Evolutionary conservation across 1,140 invertebrate genomes (phyloP).

Genomic region (Belonocnema kinseyi): DNA sequence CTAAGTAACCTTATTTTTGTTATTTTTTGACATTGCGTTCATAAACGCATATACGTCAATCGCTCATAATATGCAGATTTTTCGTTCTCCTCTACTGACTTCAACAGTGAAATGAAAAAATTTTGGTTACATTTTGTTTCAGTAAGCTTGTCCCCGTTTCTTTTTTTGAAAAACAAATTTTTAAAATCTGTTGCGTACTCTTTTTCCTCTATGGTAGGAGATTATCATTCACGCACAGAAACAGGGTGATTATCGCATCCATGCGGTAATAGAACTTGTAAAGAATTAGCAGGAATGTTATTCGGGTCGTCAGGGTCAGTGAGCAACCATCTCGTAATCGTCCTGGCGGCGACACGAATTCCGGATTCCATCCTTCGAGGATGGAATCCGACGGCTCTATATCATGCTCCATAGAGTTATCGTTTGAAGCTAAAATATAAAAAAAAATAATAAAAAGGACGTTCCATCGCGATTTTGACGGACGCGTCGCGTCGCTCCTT

Average conservation of each 20-base stretch:
- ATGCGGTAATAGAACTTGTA: not conserved
- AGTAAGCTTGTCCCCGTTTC: too few relatives aligned
- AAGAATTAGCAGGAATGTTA: slow-evolving; percentile 11
- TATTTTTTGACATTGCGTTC: too few relatives aligned
- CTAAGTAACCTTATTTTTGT: too few relatives aligned
- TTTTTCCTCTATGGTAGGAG: not conserved
- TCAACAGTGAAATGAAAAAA: too few relatives aligned
- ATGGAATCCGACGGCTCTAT: slow-evolving; percentile 28
- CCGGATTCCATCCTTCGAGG: slow-evolving; percentile 36
- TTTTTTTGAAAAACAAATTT: too few relatives aligned
- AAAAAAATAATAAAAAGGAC: not conserved
- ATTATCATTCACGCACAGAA: slow-evolving; percentile 2
- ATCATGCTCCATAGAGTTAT: slow-evolving; percentile 1
- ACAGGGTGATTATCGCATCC: not conserved
- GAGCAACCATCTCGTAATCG: slow-evolving; percentile 27
- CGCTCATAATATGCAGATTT: too few relatives aligned
- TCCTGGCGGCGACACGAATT: slow-evolving; percentile 36
- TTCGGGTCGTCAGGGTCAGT: slow-evolving; percentile 25
- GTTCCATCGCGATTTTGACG: slow-evolving; percentile 49
- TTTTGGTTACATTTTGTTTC: too few relatives aligned
- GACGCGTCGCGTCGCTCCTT: slow-evolving; percentile 32
- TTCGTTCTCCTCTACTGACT: too few relatives aligned
- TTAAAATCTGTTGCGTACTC: too few relatives aligned
- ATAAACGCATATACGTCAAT: too few relatives aligned
- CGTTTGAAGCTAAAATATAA: too few relatives aligned